Conservation (phyloP, 2,888 invertebrate genomes). For the Pheosia tremula region DNA sequence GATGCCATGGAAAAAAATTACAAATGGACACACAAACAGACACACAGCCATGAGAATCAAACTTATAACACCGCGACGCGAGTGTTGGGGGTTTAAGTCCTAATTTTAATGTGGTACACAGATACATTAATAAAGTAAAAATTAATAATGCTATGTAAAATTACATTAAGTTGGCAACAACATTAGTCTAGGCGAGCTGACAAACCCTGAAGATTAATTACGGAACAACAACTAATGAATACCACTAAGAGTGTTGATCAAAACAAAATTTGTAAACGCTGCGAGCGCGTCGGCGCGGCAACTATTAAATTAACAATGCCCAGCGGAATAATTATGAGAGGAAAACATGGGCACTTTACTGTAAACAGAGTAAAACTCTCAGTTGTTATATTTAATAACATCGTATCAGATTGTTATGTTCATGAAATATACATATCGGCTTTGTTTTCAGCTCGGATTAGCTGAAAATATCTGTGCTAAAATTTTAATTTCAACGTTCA, state of each 20-base stretch:
- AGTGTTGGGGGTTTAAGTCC: no score
- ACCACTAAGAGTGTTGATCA: constrained; percentile 39
- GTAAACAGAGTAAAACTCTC: constrained; percentile 1
- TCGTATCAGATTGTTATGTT: not conserved
- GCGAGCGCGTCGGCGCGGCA: constrained; percentile 28
- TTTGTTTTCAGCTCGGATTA: not conserved
- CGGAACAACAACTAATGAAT: constrained; percentile 38
- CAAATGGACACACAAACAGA: no score
- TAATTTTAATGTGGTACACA: not conserved
- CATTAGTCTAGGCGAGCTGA: constrained; percentile 16
- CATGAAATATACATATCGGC: not conserved
- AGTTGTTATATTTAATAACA: constrained; percentile 1
- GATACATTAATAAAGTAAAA: constrained; percentile 6
- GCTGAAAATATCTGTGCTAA: not conserved
- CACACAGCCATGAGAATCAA: no score
- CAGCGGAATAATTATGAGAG: constrained; percentile 38
- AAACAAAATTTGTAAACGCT: constrained; percentile 41
- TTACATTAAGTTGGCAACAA: constrained; percentile 24
- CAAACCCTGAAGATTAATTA: constrained; percentile 42
- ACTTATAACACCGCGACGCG: no score
- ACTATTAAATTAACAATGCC: constrained; percentile 46
- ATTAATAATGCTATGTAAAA: constrained; percentile 23
- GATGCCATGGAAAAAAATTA: no score
- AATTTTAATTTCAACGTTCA: not conserved
- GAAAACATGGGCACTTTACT: constrained; percentile 27